Evolutionary conservation across 2,113 vertebrate genomes (phyloP).

Genomic region (Elaphurus davidianus): DNA sequence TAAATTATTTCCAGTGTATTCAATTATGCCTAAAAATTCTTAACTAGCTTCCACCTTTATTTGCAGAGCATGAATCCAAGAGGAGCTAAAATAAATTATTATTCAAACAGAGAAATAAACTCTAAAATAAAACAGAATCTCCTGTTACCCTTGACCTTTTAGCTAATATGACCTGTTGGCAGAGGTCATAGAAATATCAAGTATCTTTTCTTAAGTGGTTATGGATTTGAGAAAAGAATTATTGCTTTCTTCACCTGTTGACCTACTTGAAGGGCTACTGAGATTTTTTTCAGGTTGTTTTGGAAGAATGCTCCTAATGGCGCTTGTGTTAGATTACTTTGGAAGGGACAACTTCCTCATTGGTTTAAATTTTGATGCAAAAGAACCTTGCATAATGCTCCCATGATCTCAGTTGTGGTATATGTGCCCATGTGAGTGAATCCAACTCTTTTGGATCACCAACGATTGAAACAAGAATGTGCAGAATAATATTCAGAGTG

Average conservation of each 20-base stretch:
- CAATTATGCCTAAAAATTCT: not conserved
- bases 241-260: not conserved
- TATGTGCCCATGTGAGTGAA: not conserved
- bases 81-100: conserved; percentile 1
- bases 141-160: not conserved
- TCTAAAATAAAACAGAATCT: not conserved
- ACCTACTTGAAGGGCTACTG: not conserved
- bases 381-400: not conserved
- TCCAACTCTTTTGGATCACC: not conserved
- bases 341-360: not conserved
- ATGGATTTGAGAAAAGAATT: not conserved
- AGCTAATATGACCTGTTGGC: not conserved
- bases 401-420: not conserved
- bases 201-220: not conserved
- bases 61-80: not conserved
- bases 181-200: not conserved
- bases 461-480: not conserved
- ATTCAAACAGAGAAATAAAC: not conserved
- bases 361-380: not conserved
- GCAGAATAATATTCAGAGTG: not conserved
- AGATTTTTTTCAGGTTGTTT: not conserved
- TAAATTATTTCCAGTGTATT: conserved; percentile 18
- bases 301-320: not conserved
- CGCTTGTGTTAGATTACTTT: conserved; percentile 5
- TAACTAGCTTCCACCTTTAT: not conserved